Conservation (phyloP, 2,888 invertebrate genomes). For the Troides helena region DNA sequence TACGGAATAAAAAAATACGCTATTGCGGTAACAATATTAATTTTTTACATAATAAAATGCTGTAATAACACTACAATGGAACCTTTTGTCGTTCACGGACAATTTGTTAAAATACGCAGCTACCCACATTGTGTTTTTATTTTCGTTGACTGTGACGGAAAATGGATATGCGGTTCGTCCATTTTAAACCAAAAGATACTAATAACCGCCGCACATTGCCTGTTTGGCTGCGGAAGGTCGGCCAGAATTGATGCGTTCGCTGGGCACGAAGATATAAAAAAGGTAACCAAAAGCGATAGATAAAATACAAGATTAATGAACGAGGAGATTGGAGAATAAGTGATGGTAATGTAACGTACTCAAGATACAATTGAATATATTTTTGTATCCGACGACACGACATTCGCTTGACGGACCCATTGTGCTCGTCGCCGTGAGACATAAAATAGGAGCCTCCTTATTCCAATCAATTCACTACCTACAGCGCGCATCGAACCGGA, state of each 20-base stretch:
- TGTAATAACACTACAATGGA: slow-evolving; percentile 17
- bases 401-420: too few species aligned
- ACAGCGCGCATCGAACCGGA: too few species aligned
- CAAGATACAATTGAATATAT: neutral
- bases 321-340: neutral
- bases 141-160: slow-evolving; percentile 3
- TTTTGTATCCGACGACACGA: too few species aligned
- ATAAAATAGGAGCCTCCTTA: too few species aligned
- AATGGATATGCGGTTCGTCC: slow-evolving; percentile 28
- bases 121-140: slow-evolving; percentile 30
- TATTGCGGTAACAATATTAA: slow-evolving; percentile 5
- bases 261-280: slow-evolving; percentile 31
- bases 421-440: too few species aligned
- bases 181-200: slow-evolving; percentile 30
- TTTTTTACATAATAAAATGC: slow-evolving; percentile 8
- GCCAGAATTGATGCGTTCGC: slow-evolving; percentile 19
- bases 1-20: neutral
- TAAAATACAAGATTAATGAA: neutral
- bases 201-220: slow-evolving; percentile 30
- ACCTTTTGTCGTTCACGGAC: slow-evolving; percentile 23
- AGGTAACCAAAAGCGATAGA: slow-evolving; percentile 27
- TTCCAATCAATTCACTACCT: too few species aligned
- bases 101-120: slow-evolving; percentile 19
- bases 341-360: too few species aligned
- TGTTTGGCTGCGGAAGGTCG: neutral